Evolutionary conservation across 2,888 invertebrate genomes (phyloP), one percentile per base, ranked within the genome.

Genomic region (Amblyteles armatorius): DNA sequence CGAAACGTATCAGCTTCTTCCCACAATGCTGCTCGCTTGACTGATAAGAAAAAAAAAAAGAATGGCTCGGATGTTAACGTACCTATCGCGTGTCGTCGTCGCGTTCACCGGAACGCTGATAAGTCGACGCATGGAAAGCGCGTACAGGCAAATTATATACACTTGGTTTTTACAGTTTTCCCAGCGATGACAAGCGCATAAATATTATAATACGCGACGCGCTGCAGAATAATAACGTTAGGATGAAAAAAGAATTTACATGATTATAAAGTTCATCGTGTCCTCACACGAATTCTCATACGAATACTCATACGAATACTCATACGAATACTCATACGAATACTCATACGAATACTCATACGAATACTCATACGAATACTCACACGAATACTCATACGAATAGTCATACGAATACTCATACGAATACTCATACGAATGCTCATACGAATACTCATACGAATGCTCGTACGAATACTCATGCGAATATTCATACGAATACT

Each of bases 21-120:
- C 73, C 57, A 81, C 55, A 55, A 33, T 74, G 48, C 36, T 50
- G 6, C 57, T 65, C 29, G 78, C 29, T 16, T 48, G 44, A 48
- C 22, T 33, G 63, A 16, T n/a, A 29, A 19, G 65, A 82, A 82
- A 76, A 85, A 82, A 57, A 55, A 55, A 76, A 81, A 82, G 26
- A 79, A 82, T 79, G 84, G 74, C 69, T 76, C 74, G 44, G 55
- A 71, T 55, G 79, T 76, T 65, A 74, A 82, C 57, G 68, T n/a
- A n/a, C 55, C 33, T 79, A 82, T 76, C 82, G 76, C 65, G 63
- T 68, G 77, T 68, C 44, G 52, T 73, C 65, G n/a, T 63, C 71
- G 63, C 19, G 11, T 65, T 26, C 26, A 44, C 57, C 52, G 65
- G 22, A 52, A 76, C 69, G 60, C 52, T 69, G 81, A 82, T 63